Evolutionary conservation across 2,888 invertebrate species (phyloP), one percentile per base, ranked within the genome.

Genomic region (Cantharis lateralis): DNA sequence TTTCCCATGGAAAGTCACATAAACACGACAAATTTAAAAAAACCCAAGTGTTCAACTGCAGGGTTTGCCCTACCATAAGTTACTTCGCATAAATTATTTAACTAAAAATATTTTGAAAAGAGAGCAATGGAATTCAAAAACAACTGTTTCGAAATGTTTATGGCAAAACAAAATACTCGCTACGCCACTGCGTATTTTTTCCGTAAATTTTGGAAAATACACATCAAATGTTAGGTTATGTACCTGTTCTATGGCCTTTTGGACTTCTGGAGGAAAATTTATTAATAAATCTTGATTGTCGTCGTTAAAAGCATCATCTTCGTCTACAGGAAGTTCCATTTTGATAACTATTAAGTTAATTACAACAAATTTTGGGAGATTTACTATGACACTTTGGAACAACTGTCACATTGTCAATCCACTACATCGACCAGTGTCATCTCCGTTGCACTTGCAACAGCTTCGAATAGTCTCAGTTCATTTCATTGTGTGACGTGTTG

Each of bases 241-340:
- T 66, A 93, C 95, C 91, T 94, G 93, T 87, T 97, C 96, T 80
- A 98, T 97, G 1, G 97, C 95, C 86, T 92, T 93, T 89, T 97
- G 95, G 7, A 98, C 97, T 84, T 96, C 95, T 72, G 93, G 92
- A 1, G 96, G 94, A 86, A 97, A 95, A 83, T 90, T 91, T 15
- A 92, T 90, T 72, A 88, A 86, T 64, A 87, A 83, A 78, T 87
- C 87, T 32, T 86, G 84, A 70, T 81, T 82, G 71, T 87, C 87
- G 26, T 87, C 87, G 66, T 87, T 87, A 32, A 84, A 70, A 18
- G 78, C 77, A 74, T 85, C 85, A 61, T 85, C 85, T 24, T 86
- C 86, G 20, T 82, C 79, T 16, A 72, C 70, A 64, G 64, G 69
- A 71, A 73, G 70, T 16, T 78, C 70, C 76, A 76, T 78, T 73